These are phyloP conservation scores for Tor tambroides DNA, from an alignment of 2,113 vertebrate genomes.

Conservation along the genomic window DNA sequence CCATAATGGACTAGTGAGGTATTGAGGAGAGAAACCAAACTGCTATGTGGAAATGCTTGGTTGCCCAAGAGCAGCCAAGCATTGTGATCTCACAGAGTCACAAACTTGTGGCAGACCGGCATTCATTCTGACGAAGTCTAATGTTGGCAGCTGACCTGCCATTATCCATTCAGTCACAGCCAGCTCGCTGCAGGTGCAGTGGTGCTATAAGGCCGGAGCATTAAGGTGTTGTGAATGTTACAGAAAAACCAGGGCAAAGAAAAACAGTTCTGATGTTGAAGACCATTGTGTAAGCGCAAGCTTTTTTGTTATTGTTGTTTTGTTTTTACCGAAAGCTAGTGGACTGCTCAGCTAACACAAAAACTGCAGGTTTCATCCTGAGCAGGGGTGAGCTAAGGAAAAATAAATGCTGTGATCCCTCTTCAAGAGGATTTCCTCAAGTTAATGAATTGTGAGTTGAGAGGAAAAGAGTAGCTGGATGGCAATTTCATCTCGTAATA, in stretches of 20 bases:
- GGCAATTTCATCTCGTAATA: too few species aligned
- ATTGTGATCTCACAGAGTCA: background rate
- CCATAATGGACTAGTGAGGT: background rate
- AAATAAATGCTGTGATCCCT: background rate
- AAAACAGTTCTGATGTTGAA: background rate
- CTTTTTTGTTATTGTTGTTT: background rate
- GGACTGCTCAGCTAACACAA: background rate
- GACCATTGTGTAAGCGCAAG: background rate
- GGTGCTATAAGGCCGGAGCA: background rate
- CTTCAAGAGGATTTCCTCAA: background rate
- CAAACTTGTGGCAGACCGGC: background rate
- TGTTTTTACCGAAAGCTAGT: background rate
- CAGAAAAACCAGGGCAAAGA: too few species aligned
- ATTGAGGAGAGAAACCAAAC: background rate
- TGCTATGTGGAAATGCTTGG: background rate
- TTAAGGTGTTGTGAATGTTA: background rate
- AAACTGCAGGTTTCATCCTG: background rate
- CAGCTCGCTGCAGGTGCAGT: background rate
- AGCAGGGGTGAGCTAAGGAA: background rate
- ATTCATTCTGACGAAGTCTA: background rate
- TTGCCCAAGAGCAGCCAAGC: background rate
- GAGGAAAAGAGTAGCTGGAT: background rate
- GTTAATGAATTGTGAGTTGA: background rate
- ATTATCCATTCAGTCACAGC: slow-evolving; percentile 16
- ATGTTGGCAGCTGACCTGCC: slow-evolving; percentile 26